A percentile compares a stretch with the other conserved stretches of the same genome.
Conservation (phyloP, 2,797 vertebrate genomes). For the Helicolenus hilgendorfi region DNA sequence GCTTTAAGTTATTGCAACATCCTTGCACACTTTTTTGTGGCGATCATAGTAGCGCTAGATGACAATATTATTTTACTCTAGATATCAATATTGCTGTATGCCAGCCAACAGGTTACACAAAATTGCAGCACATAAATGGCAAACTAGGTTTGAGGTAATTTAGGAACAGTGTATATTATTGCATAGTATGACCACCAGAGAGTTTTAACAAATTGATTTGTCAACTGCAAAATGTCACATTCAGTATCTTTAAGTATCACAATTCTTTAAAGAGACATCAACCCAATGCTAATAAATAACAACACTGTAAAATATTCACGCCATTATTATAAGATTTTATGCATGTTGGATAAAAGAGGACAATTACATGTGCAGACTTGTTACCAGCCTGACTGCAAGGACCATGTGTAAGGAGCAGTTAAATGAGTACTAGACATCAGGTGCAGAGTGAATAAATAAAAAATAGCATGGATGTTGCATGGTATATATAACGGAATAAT, state of each 20-base stretch:
- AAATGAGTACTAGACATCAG: background rate
- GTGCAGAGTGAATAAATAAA: background rate
- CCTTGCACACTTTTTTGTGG: background rate
- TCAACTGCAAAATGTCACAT: background rate
- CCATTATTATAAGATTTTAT: background rate
- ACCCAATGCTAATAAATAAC: background rate
- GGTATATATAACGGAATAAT: background rate
- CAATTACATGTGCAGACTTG: background rate
- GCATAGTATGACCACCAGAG: background rate
- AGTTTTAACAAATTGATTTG: background rate
- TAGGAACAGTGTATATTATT: background rate
- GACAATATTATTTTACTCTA: background rate
- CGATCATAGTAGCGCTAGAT: background rate
- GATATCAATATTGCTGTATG: background rate
- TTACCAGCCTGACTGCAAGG: conserved; percentile 11
- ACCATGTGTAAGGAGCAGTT: background rate
- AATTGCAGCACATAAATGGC: background rate
- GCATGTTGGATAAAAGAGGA: background rate
- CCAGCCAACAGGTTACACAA: background rate
- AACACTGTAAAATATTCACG: background rate
- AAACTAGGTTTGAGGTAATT: background rate
- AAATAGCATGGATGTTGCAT: background rate
- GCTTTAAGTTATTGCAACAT: background rate
- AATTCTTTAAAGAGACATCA: background rate
- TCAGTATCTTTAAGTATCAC: background rate